Evolutionary conservation across 1,140 invertebrate genomes (phyloP), one percentile per base, ranked within the genome.

Genomic region (Platorchestia sp.): DNA sequence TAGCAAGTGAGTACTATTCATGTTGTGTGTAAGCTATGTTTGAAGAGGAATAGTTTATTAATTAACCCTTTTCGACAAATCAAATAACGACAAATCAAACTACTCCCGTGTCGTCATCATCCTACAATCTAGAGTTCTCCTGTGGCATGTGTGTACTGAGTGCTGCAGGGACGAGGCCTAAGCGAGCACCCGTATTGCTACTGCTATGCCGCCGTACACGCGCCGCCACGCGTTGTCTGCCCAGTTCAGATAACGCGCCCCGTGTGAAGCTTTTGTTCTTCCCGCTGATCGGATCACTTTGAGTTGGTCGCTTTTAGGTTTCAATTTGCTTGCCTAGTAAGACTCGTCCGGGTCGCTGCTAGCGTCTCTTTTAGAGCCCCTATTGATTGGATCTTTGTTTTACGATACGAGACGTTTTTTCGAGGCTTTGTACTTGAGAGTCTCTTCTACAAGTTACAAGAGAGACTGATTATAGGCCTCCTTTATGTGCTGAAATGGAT

Each of bases 241-340:
- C 27, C 59, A 75, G 59, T 75, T 75, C 10, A 41, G 87, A 89
- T 89, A 89, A 89, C 87, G 87, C 36, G 1, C 41, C 14, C 27
- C 41, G 41, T 43, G 36, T 43, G 41, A 89, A 42, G 87, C 87
- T 89, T 89, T 41, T 89, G 27, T 89, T 89, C 86, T 27, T 42
- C 43, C 87, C 87, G 87, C 87, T 42, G 87, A 89, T 89, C 87
- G 87, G 87, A 89, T 44, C 87, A 89, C n/a, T 44, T 89, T 44
- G 43, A 42, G 87, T 89, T 89, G 10, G 27, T 75, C 59, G 59
- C 59, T 75, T 75, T 10, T 75, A 75, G 59, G 59, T 75, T 75
- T 75, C 59, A 75, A 75, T 75, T 75, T 75, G 59, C 59, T 75
- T 75, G 59, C 10, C 59, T 75, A 75, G 59, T 10, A 75, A 75